These are phyloP conservation scores for Phoeniculus purpureus DNA, from an alignment of 2,797 vertebrate species.

Conservation along the genomic window DNA sequence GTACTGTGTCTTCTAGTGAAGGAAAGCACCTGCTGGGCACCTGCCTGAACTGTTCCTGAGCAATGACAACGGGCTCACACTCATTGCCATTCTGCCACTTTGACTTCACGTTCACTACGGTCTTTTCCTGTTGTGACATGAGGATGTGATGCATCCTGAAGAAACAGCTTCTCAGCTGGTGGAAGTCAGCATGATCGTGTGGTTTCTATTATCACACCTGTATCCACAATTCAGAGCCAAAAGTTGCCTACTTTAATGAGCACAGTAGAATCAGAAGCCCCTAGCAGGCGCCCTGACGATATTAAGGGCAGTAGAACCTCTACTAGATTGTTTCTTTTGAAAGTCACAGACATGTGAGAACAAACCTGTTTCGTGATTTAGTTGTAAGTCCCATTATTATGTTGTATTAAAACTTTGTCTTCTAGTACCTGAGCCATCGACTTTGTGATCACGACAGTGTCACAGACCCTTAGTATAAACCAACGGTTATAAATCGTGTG, in stretches of 20 bases:
- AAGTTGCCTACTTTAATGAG: neutral
- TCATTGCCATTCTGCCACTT: neutral
- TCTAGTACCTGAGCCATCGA: neutral
- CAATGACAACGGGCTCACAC: accelerated
- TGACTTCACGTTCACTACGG: neutral
- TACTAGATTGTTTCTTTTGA: neutral
- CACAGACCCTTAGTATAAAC: neutral
- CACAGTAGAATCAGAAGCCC: neutral
- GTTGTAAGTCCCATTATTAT: neutral
- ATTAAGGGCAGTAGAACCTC: neutral
- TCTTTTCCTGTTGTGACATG: neutral
- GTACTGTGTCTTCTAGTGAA: neutral
- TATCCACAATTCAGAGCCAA: neutral
- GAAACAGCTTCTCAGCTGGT: neutral
- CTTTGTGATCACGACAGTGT: neutral
- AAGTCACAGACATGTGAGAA: neutral
- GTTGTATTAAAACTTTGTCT: neutral
- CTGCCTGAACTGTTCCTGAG: neutral
- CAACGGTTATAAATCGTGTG: neutral
- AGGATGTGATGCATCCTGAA: neutral
- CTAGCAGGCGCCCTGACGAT: neutral
- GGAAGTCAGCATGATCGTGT: neutral
- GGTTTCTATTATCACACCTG: neutral
- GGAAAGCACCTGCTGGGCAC: neutral
- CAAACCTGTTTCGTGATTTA: neutral